phyloP scores from a whole-genome alignment of 2,888 invertebrate species.

The Punctoribates punctum region DNA sequence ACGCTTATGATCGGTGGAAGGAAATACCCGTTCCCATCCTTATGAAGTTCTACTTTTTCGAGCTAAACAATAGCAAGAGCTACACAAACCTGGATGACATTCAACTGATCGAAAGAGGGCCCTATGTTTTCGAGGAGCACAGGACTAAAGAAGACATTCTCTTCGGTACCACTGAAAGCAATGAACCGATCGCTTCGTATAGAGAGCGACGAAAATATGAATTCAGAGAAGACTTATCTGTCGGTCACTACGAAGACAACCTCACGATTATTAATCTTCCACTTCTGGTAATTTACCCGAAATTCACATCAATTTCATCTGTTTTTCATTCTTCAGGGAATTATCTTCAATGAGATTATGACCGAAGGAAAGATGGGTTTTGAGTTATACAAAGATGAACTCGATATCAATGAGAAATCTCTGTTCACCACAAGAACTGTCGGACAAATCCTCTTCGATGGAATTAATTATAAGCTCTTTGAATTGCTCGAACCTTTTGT shows the following conservation, averaged over 20 bases:
- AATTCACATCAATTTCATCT: background rate
- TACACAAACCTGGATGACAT: background rate
- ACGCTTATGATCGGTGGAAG: conserved; percentile 13
- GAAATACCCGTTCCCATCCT: conserved; percentile 8
- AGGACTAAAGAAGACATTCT: background rate
- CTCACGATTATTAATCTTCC: conserved; percentile 9
- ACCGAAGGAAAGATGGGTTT: background rate
- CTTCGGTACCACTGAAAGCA: background rate
- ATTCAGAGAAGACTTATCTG: background rate
- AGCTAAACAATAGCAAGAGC: background rate
- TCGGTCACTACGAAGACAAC: background rate
- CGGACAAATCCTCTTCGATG: background rate
- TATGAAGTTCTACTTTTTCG: conserved; percentile 26
- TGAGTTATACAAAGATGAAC: background rate
- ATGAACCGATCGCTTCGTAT: background rate
- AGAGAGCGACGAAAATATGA: background rate
- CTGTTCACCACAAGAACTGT: background rate
- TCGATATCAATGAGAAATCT: background rate
- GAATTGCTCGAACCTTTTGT: background rate
- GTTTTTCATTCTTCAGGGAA: too few species aligned
- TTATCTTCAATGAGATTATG: background rate
- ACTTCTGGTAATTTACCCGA: background rate
- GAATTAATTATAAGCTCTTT: background rate
- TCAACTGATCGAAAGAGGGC: conserved; percentile 26
- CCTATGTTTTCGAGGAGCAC: conserved; percentile 36